These are phyloP conservation scores for Chaetorhynchus papuensis DNA, from an alignment of 2,113 vertebrate genomes.

Conservation along the genomic window DNA sequence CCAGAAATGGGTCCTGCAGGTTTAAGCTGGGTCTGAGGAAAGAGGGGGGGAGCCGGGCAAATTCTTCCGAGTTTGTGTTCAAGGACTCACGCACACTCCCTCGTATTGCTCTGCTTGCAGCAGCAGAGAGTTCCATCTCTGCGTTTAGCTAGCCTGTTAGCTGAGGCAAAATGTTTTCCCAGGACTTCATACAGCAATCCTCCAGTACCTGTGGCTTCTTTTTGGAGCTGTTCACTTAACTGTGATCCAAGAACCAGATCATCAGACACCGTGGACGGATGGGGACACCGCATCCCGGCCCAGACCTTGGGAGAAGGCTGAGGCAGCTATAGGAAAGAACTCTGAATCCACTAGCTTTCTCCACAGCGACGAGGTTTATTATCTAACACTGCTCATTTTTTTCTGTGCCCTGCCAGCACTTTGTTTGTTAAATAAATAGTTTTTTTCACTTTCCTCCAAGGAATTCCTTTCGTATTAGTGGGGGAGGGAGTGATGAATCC, in stretches of 20 bases:
- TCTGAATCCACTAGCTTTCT: neutral
- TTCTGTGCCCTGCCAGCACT: neutral
- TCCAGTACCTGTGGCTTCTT: neutral
- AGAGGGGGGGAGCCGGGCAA: accelerated
- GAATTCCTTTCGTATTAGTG: neutral
- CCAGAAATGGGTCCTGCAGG: neutral
- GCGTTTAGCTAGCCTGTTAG: neutral
- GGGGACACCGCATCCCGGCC: accelerated
- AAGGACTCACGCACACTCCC: neutral
- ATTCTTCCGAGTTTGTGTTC: neutral
- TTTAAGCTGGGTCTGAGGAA: neutral
- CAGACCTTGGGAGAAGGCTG: neutral
- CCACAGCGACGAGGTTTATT: neutral
- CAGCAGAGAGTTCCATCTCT: neutral
- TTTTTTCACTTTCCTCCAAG: neutral
- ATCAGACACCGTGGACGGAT: neutral
- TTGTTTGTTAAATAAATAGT: neutral
- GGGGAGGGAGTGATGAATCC: neutral
- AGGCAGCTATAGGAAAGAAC: neutral
- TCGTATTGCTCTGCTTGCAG: neutral
- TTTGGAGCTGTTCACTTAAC: neutral
- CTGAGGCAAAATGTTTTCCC: neutral
- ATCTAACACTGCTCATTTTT: neutral
- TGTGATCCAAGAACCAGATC: neutral
- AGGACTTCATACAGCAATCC: neutral